Percentiles rank a stretch among this genome's conserved stretches.
phyloP scores from a whole-genome alignment of 2,797 vertebrate genomes.

The Melopsittacus undulatus region DNA sequence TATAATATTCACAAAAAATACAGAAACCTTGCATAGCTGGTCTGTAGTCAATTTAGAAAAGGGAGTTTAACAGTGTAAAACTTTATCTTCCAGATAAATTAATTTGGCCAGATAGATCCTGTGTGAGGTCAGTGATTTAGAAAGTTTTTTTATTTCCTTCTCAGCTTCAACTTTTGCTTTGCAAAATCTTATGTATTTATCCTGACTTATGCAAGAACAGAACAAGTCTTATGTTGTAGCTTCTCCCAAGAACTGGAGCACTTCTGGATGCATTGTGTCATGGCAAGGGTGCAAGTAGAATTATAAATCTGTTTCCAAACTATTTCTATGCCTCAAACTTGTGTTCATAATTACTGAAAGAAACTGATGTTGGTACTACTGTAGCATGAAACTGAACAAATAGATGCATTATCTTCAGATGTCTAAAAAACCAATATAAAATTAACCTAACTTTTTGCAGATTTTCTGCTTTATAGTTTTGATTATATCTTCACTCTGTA shows the following conservation, averaged over 20 bases:
- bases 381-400: neutral
- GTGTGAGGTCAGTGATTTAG: neutral
- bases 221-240: neutral
- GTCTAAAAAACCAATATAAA: neutral
- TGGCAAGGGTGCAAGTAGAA: neutral
- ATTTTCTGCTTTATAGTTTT: neutral
- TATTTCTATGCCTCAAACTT: neutral
- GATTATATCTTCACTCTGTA: neutral
- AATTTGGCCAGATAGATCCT: neutral
- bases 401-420: neutral
- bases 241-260: neutral
- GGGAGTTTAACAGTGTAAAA: neutral
- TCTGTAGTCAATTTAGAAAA: neutral
- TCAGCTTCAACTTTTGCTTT: neutral
- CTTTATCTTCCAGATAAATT: neutral
- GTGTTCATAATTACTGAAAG: neutral
- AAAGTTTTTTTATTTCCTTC: neutral
- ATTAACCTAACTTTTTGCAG: rapidly evolving
- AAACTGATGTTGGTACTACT: neutral
- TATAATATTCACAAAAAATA: neutral
- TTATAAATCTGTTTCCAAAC: neutral
- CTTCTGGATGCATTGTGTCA: neutral
- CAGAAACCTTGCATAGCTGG: neutral
- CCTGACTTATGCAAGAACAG: rapidly evolving
- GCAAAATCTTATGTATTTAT: neutral